Percentiles rank a stretch among this genome's conserved stretches.
Conservation (phyloP, 2,797 vertebrate genomes). For the Odontamblyopus rebecca region DNA sequence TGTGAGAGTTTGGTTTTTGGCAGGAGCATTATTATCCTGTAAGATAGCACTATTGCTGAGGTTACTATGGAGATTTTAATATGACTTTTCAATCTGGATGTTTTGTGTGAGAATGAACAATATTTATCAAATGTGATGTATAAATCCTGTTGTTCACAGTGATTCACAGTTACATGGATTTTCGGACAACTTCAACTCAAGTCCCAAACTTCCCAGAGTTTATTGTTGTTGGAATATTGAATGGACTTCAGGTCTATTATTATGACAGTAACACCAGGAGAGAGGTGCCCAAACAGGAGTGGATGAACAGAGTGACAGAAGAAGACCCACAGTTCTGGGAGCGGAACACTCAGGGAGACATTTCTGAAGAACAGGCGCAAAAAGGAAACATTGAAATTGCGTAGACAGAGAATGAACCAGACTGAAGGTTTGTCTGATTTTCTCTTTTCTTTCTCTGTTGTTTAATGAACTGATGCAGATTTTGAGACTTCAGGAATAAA, state of each 20-base stretch:
- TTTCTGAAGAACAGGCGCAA: fast-evolving
- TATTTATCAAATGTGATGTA: no score
- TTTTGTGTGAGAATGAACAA: no score
- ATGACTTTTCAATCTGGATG: no score
- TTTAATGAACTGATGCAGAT: no score
- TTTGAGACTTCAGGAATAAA: no score
- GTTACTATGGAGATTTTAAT: no score
- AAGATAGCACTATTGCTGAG: no score
- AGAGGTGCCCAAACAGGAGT: slow-evolving; percentile 32
- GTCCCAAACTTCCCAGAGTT: slow-evolving; percentile 47
- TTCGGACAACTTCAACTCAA: slow-evolving; percentile 17
- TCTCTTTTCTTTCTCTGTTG: no score
- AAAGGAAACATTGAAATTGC: fast-evolving
- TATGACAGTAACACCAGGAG: slow-evolving; percentile 47
- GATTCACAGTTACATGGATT: slow-evolving; percentile 37
- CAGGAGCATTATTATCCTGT: no score
- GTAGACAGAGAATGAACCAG: slow-evolving; percentile 54
- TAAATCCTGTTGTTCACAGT: slow-evolving; percentile 28
- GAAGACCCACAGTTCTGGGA: slow-evolving; percentile 33
- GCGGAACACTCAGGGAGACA: fast-evolving
- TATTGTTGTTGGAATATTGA: slow-evolving; percentile 29
- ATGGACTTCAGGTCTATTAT: neutral
- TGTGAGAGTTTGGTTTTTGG: no score
- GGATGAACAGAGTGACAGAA: slow-evolving; percentile 25
- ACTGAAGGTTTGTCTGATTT: no score